Evolutionary conservation across 2,797 vertebrate species (phyloP).

Genomic region (Notamacropus eugenii): DNA sequence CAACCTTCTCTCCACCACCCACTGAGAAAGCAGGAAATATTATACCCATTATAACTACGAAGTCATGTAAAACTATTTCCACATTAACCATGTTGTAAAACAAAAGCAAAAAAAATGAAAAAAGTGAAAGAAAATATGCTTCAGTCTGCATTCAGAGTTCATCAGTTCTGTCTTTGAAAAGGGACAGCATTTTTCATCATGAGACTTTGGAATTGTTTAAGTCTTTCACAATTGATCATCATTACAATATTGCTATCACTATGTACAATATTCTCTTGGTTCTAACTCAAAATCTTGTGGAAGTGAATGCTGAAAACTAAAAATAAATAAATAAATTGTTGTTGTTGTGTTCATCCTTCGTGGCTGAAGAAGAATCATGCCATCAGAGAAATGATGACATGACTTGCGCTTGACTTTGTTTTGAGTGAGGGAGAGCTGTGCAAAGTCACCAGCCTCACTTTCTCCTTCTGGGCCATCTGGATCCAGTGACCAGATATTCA

Average conservation of each 20-base stretch:
- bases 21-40: background rate
- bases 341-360: too few species aligned
- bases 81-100: background rate
- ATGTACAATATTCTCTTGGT: background rate
- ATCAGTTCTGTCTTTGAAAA: background rate
- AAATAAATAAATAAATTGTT: too few species aligned
- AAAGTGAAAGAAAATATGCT: background rate
- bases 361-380: too few species aligned
- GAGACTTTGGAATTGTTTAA: background rate
- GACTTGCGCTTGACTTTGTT: too few species aligned
- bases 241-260: background rate
- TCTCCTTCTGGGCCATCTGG: too few species aligned
- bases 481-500: too few species aligned
- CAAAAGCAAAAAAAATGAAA: background rate
- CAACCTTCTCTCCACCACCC: background rate
- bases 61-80: background rate
- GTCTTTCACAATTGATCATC: background rate
- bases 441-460: too few species aligned
- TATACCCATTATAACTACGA: background rate
- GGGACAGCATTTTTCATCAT: background rate
- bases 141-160: background rate
- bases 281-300: background rate
- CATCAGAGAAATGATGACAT: too few species aligned
- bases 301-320: too few species aligned
- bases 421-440: too few species aligned